Base-by-base conservation (phyloP, 2,113 vertebrate species). In the Lepus americanus region DNA sequence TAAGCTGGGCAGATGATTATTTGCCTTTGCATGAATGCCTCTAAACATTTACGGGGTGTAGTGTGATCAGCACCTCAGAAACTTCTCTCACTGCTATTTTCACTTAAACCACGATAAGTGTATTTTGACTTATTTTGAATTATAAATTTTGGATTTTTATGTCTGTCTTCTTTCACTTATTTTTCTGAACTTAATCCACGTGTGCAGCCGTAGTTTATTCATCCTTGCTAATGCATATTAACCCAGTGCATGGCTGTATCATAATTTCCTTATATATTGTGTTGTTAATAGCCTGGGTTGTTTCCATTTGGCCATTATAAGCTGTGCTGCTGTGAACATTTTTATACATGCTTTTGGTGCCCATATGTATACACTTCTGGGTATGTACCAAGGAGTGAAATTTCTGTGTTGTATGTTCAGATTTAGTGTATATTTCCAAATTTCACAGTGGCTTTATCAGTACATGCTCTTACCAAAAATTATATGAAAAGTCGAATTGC, bases 271-370 rank as follows among this genome's bases (percentile, higher is more conserved):
- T 39, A 72, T 73, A 11, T 9, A 10, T 72, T 85, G 90, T 33
- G 63, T 80, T 73, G 27, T 77, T 72, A 63, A 81, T 17, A 0
- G 5, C 23, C 23, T 51, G 2, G 0, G 5, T 74, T 77, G 7
- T 93, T 91, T 59, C 27, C 33, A 74, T 77, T 95, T 0, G 16
- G 51, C 53, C 90, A 11, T 74, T 87, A 27, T 36, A 89, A 80
- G n/a, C 64, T 70, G 23, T 22, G 3, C 5, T 81, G 5, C 87
- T 93, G 1, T 53, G 78, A 89, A 76, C 11, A 55, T 53, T 72
- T 12, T 90, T 72, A 3, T 53, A n/a, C 16, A 16, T 81, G 23
- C 39, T 31, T 84, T 66, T 95, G 44, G 9, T 39, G 0, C 29
- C 20, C 5, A 22, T 89, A 29, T 4, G 17, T 23, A 39, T 25